Evolutionary conservation across 2,797 vertebrate species (phyloP), one percentile per base, ranked within the genome.

Genomic region (Onychomys arenicola): DNA sequence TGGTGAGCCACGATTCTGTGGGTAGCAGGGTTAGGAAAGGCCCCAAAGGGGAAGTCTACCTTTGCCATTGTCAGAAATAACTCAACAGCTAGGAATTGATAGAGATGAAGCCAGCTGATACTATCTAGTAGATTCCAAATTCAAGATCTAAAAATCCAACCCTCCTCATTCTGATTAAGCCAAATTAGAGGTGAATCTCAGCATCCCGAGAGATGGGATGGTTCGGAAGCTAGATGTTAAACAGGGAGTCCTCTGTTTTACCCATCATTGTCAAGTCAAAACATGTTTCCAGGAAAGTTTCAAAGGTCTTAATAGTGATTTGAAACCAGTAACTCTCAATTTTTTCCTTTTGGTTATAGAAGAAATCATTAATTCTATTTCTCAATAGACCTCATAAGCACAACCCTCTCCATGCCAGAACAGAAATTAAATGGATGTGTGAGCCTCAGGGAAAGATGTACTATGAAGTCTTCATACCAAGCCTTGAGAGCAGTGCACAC

Each of bases 381-480:
- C 91, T 98, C 97, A 93, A 87, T 94, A 98, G 93, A 97, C 81
- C 96, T 98, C 96, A 97, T 98, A 98, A 98, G 98, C 95, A 98
- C 89, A 97, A 95, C 87, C 77, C 96, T 94, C 95, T 83, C 69
- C 93, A 94, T 96, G 97, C 97, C 97, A 98, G 97, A 96, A 75
- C 34, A 98, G 98, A 98, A 98, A 98, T 98, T 97, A 98, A 98
- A 98, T 90, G 77, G 67, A 96, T n/a, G 0, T 93, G 91, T 94
- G 95, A 96, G 96, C 94, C 96, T 92, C 97, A 91, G 92, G 97
- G 95, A 97, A 98, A 98, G 94, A 96, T 91, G 98, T 97, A 96
- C 90, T 97, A 88, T 97, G 93, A 98, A 98, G 95, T 96, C 98
- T 96, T 98, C 93, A 96, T 77, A 93, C 32, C 96, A 97, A 98